These are phyloP conservation scores for Drosophila pruinosa DNA, from an alignment of 1,140 invertebrate genomes.

Conservation along the genomic window DNA sequence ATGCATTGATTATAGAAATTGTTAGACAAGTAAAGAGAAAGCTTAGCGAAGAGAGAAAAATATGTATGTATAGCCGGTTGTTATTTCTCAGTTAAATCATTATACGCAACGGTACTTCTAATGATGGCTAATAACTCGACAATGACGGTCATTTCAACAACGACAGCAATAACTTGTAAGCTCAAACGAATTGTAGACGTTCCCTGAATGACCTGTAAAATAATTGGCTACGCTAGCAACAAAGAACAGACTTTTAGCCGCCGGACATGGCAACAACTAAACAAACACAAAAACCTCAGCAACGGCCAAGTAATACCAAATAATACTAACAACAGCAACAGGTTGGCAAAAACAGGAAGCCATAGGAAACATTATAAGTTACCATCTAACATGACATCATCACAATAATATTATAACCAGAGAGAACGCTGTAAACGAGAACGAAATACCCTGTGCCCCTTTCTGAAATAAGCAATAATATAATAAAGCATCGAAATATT, in stretches of 20 bases:
- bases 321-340: slow-evolving; percentile 47
- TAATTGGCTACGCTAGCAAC: slow-evolving; percentile 40
- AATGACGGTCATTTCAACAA: neutral
- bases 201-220: slow-evolving; percentile 20
- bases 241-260: slow-evolving; percentile 34
- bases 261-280: slow-evolving; percentile 52
- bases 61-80: too few relatives aligned
- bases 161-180: slow-evolving; percentile 5
- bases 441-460: too few relatives aligned
- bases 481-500: too few relatives aligned
- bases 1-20: slow-evolving; percentile 59
- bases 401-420: slow-evolving; percentile 26
- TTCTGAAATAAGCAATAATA: too few relatives aligned
- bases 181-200: slow-evolving; percentile 12
- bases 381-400: slow-evolving; percentile 46
- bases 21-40: slow-evolving; percentile 1
- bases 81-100: slow-evolving; percentile 29
- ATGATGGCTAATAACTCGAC: slow-evolving; percentile 43
- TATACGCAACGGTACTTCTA: slow-evolving; percentile 34
- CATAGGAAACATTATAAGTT: slow-evolving; percentile 36
- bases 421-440: too few relatives aligned
- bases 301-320: slow-evolving; percentile 31
- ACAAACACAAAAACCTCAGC: slow-evolving; percentile 1
- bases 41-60: neutral
- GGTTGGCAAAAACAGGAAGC: slow-evolving; percentile 44